Percentiles rank a stretch among this genome's conserved stretches.
Evolutionary conservation across 2,113 vertebrate species (phyloP).

Genomic region (Synchiropus splendidus): DNA sequence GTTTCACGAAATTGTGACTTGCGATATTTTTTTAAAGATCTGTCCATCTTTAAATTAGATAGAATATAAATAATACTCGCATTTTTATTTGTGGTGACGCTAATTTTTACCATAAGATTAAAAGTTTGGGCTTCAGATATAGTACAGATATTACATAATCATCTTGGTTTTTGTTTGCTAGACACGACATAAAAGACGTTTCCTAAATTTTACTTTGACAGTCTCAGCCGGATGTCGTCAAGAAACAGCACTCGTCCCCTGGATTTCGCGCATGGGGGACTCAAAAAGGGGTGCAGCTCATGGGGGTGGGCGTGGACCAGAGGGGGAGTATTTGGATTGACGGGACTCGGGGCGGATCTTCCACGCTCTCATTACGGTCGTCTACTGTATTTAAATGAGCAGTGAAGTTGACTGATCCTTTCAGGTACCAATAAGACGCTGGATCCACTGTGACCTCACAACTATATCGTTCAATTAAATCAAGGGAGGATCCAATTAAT

Average conservation of each 20-base stretch:
- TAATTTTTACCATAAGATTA: no score
- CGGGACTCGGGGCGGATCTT: constrained; percentile 16
- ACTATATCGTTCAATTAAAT: background rate
- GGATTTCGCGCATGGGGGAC: constrained; percentile 2
- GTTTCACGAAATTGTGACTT: no score
- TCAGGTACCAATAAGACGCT: background rate
- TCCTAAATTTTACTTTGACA: constrained; percentile 36
- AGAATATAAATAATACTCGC: no score
- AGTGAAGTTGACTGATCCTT: background rate
- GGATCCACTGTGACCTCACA: no score
- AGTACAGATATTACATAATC: no score
- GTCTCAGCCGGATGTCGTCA: constrained; percentile 5
- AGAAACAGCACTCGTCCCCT: background rate
- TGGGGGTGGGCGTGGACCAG: constrained; percentile 30
- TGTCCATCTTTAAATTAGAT: no score
- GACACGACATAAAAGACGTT: no score
- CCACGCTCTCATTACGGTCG: background rate
- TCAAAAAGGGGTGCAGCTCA: constrained; percentile 25
- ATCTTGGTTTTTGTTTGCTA: no score
- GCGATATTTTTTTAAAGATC: no score
- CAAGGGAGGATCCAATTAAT: background rate
- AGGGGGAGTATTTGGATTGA: constrained; percentile 4
- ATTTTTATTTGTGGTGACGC: no score
- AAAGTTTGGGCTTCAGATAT: no score
- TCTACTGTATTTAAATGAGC: background rate